Base-by-base conservation (phyloP, 2,888 invertebrate species). In the Tetramorium bicarinatum region DNA sequence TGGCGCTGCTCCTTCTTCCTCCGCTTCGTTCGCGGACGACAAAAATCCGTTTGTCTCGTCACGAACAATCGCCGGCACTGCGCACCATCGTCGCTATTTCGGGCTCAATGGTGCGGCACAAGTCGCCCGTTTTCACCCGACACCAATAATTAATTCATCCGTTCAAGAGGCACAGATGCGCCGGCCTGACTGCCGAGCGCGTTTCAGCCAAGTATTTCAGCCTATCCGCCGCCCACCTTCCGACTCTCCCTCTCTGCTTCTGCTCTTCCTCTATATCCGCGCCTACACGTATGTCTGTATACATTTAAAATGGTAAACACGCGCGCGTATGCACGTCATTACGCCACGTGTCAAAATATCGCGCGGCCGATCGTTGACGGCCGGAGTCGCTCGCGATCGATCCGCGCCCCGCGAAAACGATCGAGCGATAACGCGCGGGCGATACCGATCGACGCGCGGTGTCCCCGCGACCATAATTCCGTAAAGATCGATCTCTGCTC, bases 121-220 rank as follows among this genome's bases (percentile, higher is more conserved):
- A 52, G 66, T 49, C 59, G 49, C 59, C 66, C 29, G 29, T 34
- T 71, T 79, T 34, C 71, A 59, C 56, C 34, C 79, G 59, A 79
- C 71, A 59, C 79, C 47, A 59, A 71, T 80, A 80, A 80, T 72
- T 80, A 80, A 72, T 72, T 59, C 59, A 59, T 49, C 72, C 79
- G 72, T 61, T 61, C 47, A 59, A 72, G 72, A 72, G 72, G 49
- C 72, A 72, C 79, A 72, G 72, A 72, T 49, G 72, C 59, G 79
- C 59, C 25, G 85, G 54, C 82, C 81, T 85, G 89, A 89, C 89
- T 89, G 89, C 81, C 81, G 84, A 44, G 86, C 85, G 83, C 83
- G 82, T 86, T 87, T 87, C 88, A 82, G 88, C 87, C 89, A 89
- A 88, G 85, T 88, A 85, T 89, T 87, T 88, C 87, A 87, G 89